Evolutionary conservation across 2,797 vertebrate species (phyloP), one percentile per base, ranked within the genome.

Genomic region (Miopithecus talapoin): DNA sequence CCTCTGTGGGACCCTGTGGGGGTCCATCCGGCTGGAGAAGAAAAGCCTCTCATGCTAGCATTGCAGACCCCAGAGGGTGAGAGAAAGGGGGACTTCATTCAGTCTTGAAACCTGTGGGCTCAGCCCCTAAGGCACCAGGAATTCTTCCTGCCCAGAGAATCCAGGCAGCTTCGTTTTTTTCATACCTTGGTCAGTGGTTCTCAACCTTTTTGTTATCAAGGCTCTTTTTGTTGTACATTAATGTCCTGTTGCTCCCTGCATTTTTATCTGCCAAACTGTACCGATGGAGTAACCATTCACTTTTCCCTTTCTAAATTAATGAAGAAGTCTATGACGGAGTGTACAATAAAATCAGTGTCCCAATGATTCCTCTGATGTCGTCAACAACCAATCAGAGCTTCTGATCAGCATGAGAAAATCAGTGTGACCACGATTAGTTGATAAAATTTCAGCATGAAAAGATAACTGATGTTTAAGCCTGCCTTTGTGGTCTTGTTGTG

Each of bases 21-120:
- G 75, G 89, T 94, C 97, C 88, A 9, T 76, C 88, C 11, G 4
- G 64, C 92, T 8, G 22, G 96, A 97, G 97, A 97, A 98, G 98
- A 97, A 96, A 96, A 86, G 88, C 78, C 90, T 97, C 97, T 98
- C 95, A 98, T 98, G 98, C 97, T 98, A 98, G 85, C 50, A 0
- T 97, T 95, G 97, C 98, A 98, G 98, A 98, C 98, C 97, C 92
- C 94, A 94, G 97, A 97, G 98, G 98, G 98, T 98, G 98, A 98
- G 98, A 98, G 96, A 98, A 97, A 96, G 89, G 92, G 96, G 95
- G 96, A 80, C 61, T 75, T 96, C 59, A 46, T 96, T 95, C 96
- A 95, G 53, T 90, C 91, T 91, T 93, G 85, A 96, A 80, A 93
- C 59, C 39, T 86, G 39, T 75, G 94, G 93, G 97, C 94, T 93